A percentile compares a stretch with the other conserved stretches of the same genome.
These are phyloP conservation scores for Gnatocerus cornutus DNA, from an alignment of 2,888 invertebrate genomes.

Conservation along the genomic window DNA sequence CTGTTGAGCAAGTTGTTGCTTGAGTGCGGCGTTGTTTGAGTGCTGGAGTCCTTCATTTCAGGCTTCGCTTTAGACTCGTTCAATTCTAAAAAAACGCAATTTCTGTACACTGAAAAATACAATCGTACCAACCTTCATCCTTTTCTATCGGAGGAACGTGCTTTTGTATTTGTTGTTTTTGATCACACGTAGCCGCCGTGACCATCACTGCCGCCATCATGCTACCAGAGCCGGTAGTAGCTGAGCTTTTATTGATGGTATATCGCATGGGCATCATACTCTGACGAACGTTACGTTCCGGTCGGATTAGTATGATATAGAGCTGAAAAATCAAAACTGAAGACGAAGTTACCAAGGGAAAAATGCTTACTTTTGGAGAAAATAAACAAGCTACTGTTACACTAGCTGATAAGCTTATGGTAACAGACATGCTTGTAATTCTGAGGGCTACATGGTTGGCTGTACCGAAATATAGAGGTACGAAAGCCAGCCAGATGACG, in stretches of 20 bases:
- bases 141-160: constrained; percentile 73
- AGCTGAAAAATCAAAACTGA: constrained; percentile 73
- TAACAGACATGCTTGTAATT: constrained; percentile 96
- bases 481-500: constrained; percentile 98
- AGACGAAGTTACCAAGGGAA: not conserved
- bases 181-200: constrained; percentile 80
- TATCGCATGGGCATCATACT: constrained; percentile 86
- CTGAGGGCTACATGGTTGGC: constrained; percentile 93
- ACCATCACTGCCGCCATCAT: constrained; percentile 82
- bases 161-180: constrained; percentile 78
- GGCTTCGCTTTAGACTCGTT: constrained; percentile 59
- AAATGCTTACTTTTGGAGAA: constrained; percentile 81
- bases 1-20: constrained; percentile 59
- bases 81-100: constrained; percentile 45
- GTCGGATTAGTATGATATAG: constrained; percentile 91
- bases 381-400: constrained; percentile 95
- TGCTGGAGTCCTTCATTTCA: constrained; percentile 66
- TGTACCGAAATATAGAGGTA: constrained; percentile 97
- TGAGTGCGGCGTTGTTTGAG: constrained; percentile 66
- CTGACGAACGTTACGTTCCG: constrained; percentile 91
- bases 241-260: constrained; percentile 77
- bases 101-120: no score
- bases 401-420: constrained; percentile 94
- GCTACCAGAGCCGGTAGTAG: constrained; percentile 76
- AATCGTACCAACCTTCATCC: constrained; percentile 53